Conservation (phyloP, 2,797 vertebrate species). For the Galagoides demidoff region DNA sequence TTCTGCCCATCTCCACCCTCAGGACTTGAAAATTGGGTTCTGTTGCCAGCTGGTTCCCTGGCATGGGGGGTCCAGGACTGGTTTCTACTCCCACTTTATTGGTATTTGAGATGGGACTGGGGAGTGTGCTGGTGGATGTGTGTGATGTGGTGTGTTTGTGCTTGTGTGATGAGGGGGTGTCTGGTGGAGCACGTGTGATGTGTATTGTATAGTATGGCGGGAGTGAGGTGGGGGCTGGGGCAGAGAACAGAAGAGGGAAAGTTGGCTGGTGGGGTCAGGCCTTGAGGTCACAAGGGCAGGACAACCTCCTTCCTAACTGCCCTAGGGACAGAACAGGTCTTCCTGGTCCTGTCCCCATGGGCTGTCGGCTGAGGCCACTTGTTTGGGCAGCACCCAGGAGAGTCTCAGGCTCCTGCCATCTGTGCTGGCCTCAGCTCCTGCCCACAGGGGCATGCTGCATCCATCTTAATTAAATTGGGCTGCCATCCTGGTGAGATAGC, state of each 20-base stretch:
- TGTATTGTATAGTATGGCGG: background rate
- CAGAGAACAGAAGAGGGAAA: background rate
- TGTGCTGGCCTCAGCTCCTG: conserved; percentile 16
- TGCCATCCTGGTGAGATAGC: background rate
- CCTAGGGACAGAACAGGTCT: background rate
- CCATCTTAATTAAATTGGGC: conserved; percentile 68
- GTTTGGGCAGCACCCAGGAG: background rate
- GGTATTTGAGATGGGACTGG: background rate
- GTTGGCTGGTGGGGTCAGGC: background rate
- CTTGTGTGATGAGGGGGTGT: background rate
- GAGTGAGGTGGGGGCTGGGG: background rate
- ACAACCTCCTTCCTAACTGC: fast-evolving
- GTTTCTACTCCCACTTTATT: background rate
- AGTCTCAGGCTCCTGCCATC: conserved; percentile 30
- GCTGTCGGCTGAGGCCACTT: background rate
- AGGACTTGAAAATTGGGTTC: background rate
- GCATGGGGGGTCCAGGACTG: background rate
- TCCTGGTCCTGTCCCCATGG: background rate
- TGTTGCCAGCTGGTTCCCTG: background rate
- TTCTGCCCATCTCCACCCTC: background rate
- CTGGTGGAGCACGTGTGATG: background rate
- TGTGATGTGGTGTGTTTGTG: background rate
- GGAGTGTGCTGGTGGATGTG: background rate
- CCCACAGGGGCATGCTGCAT: background rate
- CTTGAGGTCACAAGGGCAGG: background rate